Base-by-base conservation (phyloP, 2,888 invertebrate species). In the Cartodere bifasciata region DNA sequence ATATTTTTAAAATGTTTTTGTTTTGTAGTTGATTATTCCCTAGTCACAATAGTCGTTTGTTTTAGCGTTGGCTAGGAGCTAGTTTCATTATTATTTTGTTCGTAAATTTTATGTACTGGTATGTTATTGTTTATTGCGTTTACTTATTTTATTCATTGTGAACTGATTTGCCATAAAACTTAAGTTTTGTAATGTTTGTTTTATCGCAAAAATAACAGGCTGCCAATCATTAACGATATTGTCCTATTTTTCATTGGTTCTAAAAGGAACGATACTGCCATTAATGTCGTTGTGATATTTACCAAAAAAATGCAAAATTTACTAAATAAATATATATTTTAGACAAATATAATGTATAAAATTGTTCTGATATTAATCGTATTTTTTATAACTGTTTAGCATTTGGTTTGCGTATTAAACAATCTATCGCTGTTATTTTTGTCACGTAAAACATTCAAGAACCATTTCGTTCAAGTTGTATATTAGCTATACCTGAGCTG, bases 41-140 rank as follows among this genome's bases (percentile, higher is more conserved):
- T 60, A 60, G 58, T 60, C 60, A 58, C 53, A 52, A 54, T 55
- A 56, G 49, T 58, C 50, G 54, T 48, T 53, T 50, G 43, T 50
- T 51, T 51, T 45, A 53, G 50, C 48, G 49, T 54, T 58, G 58
- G 53, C 58, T 58, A 58, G 58, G 52, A 34, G n/a, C n/a, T n/a
- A n/a, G 32, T 46, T 47, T 36, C 44, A 38, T 38, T 40, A 35
- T 44, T 37, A 41, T 46, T 44, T 46, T 47, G 28, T 43, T 46
- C 44, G 36, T 48, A 40, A 50, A 47, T 45, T 48, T 47, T 43
- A 45, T 44, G 46, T 48, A 44, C 44, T 45, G 43, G 49, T 46
- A 49, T 50, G 51, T 50, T 50, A 49, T 47, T 48, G 49, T 52
- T 50, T 47, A 46, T 36, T 47, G 45, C 29, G 32, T 32, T 35